Conservation (phyloP, 1,140 invertebrate genomes). For the Aphis craccivora region DNA sequence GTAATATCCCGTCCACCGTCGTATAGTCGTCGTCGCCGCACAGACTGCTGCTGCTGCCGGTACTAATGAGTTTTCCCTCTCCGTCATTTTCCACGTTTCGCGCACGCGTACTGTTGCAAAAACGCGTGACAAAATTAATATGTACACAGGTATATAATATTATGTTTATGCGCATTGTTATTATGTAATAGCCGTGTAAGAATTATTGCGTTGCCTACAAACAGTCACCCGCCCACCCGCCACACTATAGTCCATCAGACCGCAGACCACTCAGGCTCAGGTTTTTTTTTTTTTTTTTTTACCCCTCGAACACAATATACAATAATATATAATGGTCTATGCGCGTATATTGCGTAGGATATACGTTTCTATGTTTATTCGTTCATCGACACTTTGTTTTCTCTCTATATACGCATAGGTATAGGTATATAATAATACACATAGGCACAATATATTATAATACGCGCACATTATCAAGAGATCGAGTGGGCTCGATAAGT, state of each 20-base stretch:
- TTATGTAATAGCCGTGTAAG: conserved; percentile 2
- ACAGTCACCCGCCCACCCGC: not conserved
- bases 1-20: not conserved
- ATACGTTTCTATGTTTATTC: not conserved
- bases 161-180: not conserved
- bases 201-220: not conserved
- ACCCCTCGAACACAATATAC: not conserved
- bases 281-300: not conserved
- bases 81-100: conserved; percentile 18
- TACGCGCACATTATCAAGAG: not conserved
- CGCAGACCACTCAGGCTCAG: not conserved
- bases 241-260: not conserved
- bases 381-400: conserved; percentile 10
- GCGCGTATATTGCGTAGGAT: not conserved
- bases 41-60: not conserved
- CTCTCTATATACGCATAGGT: not conserved
- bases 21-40: not conserved
- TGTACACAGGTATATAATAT: not conserved
- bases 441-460: not conserved
- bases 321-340: not conserved
- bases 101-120: not conserved
- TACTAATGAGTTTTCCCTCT: conserved; percentile 47
- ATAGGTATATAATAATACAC: too few relatives aligned
- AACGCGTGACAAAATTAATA: conserved; percentile 15
- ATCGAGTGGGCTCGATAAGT: not conserved